These are phyloP conservation scores for Acanthopleura granulata DNA, from an alignment of 2,888 invertebrate genomes.

Conservation along the genomic window DNA sequence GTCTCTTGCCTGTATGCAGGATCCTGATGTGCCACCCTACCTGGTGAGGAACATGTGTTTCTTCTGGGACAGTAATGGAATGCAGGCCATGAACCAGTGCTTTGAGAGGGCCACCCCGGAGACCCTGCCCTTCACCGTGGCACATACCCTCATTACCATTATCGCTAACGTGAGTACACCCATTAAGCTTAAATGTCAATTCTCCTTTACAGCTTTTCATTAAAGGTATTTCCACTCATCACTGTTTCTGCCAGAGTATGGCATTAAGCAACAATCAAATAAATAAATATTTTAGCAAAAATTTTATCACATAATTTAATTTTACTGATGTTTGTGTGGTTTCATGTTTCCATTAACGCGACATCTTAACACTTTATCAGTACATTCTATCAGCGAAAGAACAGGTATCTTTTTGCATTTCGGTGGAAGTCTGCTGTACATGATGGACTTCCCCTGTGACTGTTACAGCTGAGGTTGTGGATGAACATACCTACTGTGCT, in stretches of 20 bases:
- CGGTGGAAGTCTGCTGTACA: no score
- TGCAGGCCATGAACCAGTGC: conserved; percentile 87
- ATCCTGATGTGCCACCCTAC: conserved; percentile 91
- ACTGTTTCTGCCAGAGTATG: not conserved
- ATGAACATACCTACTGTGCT: conserved; percentile 91
- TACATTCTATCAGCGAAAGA: no score
- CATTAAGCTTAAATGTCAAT: not conserved
- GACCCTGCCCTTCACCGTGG: conserved; percentile 86
- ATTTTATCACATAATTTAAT: no score
- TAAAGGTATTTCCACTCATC: not conserved
- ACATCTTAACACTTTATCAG: no score
- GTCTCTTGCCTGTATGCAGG: conserved; percentile 73
- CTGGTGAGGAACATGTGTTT: conserved; percentile 91
- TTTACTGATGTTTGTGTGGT: no score
- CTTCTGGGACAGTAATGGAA: conserved; percentile 92
- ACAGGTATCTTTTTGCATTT: no score
- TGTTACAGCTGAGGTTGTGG: conserved; percentile 83
- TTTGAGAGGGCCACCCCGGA: conserved; percentile 83
- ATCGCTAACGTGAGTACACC: conserved; percentile 80
- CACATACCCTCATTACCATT: conserved; percentile 91
- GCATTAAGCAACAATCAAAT: no score
- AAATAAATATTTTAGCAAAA: no score
- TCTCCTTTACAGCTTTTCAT: no score
- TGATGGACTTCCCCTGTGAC: no score
- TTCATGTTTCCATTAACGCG: no score